These are phyloP conservation scores for Orestias chungarensis DNA, from an alignment of 2,797 vertebrate genomes.

Conservation along the genomic window DNA sequence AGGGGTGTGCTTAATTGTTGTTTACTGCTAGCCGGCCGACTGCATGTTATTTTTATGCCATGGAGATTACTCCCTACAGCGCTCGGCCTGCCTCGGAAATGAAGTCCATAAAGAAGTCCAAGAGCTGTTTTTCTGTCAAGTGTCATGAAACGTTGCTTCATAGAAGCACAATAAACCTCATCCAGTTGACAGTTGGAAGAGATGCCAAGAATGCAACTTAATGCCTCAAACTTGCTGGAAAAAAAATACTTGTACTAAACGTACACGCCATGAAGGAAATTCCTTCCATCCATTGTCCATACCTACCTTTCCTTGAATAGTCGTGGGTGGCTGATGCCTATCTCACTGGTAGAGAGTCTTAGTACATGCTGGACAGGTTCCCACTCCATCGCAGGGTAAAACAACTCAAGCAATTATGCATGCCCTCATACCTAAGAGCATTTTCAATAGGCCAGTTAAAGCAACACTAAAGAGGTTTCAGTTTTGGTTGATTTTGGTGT, in stretches of 20 bases:
- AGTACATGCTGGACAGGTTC: neutral
- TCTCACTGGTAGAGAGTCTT: neutral
- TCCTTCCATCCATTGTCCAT: neutral
- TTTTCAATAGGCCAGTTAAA: neutral
- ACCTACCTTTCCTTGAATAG: neutral
- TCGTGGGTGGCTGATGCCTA: neutral
- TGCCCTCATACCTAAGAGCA: neutral
- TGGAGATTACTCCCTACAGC: slow-evolving; percentile 64
- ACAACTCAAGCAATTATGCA: neutral
- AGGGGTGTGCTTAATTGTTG: slow-evolving; percentile 74
- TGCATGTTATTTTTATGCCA: slow-evolving; percentile 72
- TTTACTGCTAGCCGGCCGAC: slow-evolving; percentile 68
- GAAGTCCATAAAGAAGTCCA: slow-evolving; percentile 65
- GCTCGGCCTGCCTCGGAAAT: slow-evolving; percentile 64
- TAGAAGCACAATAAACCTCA: slow-evolving; percentile 40
- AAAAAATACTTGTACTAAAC: slow-evolving; percentile 26
- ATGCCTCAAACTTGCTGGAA: slow-evolving; percentile 3
- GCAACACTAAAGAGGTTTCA: too few relatives aligned
- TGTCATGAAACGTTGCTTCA: slow-evolving; percentile 36
- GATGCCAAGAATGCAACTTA: slow-evolving; percentile 32
- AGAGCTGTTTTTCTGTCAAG: slow-evolving; percentile 65
- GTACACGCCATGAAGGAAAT: slow-evolving; percentile 3
- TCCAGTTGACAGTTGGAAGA: slow-evolving; percentile 23
- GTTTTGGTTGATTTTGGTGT: too few relatives aligned
- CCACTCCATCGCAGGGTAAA: neutral